These are phyloP conservation scores for Cinclus mexicanus DNA, from an alignment of 2,113 vertebrate genomes.

Conservation along the genomic window DNA sequence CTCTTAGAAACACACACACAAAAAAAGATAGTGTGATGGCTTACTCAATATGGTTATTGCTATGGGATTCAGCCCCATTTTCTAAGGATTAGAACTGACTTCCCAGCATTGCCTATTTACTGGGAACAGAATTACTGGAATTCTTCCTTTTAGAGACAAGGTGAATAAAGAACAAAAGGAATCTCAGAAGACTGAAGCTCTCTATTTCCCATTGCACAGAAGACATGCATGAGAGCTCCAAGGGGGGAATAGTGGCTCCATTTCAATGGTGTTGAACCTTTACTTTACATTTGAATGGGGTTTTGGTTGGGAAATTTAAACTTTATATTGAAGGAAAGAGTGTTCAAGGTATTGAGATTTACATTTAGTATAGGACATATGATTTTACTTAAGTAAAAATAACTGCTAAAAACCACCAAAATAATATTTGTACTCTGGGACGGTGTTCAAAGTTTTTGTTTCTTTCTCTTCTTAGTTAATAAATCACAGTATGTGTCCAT, in stretches of 20 bases:
- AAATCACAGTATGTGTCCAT: neutral
- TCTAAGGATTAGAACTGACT: conserved; percentile 26
- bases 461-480: neutral
- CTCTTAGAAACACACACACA: conserved; percentile 31
- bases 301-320: neutral
- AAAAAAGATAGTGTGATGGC: neutral
- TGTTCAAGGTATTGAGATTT: neutral
- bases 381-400: neutral
- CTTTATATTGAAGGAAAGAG: neutral
- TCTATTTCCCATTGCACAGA: neutral
- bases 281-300: neutral
- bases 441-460: neutral
- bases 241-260: neutral
- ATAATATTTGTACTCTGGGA: neutral
- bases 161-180: neutral
- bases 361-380: neutral
- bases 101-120: neutral
- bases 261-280: neutral
- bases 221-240: neutral
- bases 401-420: neutral
- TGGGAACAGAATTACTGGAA: neutral
- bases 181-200: neutral
- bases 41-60: conserved; percentile 20
- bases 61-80: neutral
- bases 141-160: neutral